These are phyloP conservation scores for Eucidaris tribuloides DNA, from an alignment of 35 echinoderm and acorn worm genomes.

Conservation along the genomic window DNA sequence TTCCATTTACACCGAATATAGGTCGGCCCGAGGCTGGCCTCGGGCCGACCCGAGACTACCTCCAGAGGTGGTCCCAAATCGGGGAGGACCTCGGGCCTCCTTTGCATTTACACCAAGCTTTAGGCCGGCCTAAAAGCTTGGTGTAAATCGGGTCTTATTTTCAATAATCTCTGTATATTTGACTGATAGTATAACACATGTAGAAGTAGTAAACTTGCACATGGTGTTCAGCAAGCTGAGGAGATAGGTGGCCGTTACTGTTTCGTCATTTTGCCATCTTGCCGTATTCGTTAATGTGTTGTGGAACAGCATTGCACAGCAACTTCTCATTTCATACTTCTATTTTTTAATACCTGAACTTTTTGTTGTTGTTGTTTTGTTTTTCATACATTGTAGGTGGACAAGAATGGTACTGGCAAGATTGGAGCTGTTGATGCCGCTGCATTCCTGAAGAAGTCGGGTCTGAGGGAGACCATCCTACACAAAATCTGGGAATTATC, in stretches of 20 bases:
- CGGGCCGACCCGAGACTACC: too few relatives aligned
- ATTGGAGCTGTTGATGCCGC: constrained; percentile 87
- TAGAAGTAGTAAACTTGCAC: too few relatives aligned
- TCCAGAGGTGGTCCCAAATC: too few relatives aligned
- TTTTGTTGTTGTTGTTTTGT: neutral
- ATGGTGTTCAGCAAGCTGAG: neutral
- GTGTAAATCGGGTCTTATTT: too few relatives aligned
- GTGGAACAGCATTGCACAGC: neutral
- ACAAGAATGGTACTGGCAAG: constrained; percentile 65
- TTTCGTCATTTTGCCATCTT: neutral
- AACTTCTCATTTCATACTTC: neutral
- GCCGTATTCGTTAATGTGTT: neutral
- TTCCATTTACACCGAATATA: too few relatives aligned
- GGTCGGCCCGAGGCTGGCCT: too few relatives aligned
- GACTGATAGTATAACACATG: too few relatives aligned
- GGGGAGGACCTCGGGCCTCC: too few relatives aligned
- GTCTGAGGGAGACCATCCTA: constrained; percentile 75
- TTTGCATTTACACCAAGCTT: too few relatives aligned
- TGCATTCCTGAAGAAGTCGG: constrained; percentile 81
- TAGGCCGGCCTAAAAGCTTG: too few relatives aligned
- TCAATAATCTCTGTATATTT: too few relatives aligned
- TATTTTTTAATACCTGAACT: neutral
- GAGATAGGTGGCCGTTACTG: neutral
- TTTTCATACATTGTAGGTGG: constrained; percentile 53
- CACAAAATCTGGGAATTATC: constrained; percentile 96